phyloP scores from a whole-genome alignment of 30 jellyfish, hydroid and myxozoan genomes.

The Cassiopea xamachana region DNA sequence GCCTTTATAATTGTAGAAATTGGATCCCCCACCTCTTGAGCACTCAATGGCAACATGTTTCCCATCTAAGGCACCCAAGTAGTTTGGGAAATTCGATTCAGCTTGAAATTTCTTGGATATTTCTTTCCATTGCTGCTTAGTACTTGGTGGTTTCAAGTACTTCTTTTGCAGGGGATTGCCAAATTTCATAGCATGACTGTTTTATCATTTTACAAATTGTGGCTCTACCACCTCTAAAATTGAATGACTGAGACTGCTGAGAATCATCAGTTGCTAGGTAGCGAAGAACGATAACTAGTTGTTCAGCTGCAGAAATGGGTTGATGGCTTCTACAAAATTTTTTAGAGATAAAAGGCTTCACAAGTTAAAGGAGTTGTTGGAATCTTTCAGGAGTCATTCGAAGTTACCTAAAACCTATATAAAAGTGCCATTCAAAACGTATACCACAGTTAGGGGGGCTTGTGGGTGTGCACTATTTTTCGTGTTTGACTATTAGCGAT shows the following conservation, averaged over 20 bases:
- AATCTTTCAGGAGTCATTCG: constrained; percentile 67
- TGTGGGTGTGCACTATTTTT: neutral
- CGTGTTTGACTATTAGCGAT: neutral
- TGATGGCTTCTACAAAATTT: constrained; percentile 24
- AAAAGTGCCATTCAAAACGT: neutral
- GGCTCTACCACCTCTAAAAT: constrained; percentile 58
- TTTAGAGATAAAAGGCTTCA: constrained; percentile 26
- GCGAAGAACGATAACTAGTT: constrained; percentile 52
- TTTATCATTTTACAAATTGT: constrained; percentile 45
- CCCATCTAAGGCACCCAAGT: constrained; percentile 69
- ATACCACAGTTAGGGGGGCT: neutral
- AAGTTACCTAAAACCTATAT: constrained; percentile 1
- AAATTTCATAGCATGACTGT: constrained; percentile 66
- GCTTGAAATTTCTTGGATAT: constrained; percentile 25
- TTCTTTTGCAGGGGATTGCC: constrained; percentile 29
- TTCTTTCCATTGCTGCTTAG: constrained; percentile 29
- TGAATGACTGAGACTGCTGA: constrained; percentile 61
- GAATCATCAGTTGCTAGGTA: constrained; percentile 73
- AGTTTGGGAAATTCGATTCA: constrained; percentile 64
- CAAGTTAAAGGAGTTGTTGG: constrained; percentile 49
- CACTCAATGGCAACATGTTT: constrained; percentile 72
- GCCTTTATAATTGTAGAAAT: constrained; percentile 62
- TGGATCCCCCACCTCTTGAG: constrained; percentile 60
- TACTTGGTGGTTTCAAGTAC: constrained; percentile 12
- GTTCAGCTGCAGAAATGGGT: constrained; percentile 53